Conservation (phyloP, 2,888 invertebrate genomes). For the Brachypterus glaber region DNA sequence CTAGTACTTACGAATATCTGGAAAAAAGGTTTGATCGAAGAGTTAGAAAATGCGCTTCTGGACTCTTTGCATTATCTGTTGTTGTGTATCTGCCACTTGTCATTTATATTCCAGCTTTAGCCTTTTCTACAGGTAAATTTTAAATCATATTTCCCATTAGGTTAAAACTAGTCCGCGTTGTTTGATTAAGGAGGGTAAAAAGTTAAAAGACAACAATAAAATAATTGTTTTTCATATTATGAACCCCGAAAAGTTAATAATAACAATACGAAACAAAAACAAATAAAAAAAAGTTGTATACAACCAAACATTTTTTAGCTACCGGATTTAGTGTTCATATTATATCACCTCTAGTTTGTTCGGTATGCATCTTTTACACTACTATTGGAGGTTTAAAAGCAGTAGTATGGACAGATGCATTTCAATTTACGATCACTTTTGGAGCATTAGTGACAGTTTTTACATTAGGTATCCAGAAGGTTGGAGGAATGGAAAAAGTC, state of each 20-base stretch:
- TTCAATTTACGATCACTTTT: constrained; percentile 44
- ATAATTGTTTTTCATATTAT: no score
- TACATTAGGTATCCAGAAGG: constrained; percentile 27
- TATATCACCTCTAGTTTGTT: constrained; percentile 56
- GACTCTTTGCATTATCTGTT: constrained; percentile 50
- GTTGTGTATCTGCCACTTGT: constrained; percentile 54
- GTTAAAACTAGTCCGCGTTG: no score
- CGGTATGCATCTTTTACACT: constrained; percentile 60
- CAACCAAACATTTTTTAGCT: constrained; percentile 40
- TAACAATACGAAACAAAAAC: no score
- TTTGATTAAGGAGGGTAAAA: no score
- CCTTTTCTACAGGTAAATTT: constrained; percentile 55
- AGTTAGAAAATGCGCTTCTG: constrained; percentile 50
- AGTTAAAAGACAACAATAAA: no score
- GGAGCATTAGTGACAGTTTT: constrained; percentile 47
- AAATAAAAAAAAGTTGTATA: no score
- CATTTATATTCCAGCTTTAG: constrained; percentile 60
- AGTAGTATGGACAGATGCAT: constrained; percentile 52
- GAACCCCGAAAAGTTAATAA: no score
- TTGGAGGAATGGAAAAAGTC: constrained; percentile 35
- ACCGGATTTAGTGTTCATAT: constrained; percentile 55
- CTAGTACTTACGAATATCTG: constrained; percentile 61
- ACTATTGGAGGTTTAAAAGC: constrained; percentile 51
- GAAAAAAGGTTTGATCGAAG: constrained; percentile 54
- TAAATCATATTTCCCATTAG: no score